Base-by-base conservation (phyloP, 2,888 invertebrate genomes). In the Lasius platythorax region DNA sequence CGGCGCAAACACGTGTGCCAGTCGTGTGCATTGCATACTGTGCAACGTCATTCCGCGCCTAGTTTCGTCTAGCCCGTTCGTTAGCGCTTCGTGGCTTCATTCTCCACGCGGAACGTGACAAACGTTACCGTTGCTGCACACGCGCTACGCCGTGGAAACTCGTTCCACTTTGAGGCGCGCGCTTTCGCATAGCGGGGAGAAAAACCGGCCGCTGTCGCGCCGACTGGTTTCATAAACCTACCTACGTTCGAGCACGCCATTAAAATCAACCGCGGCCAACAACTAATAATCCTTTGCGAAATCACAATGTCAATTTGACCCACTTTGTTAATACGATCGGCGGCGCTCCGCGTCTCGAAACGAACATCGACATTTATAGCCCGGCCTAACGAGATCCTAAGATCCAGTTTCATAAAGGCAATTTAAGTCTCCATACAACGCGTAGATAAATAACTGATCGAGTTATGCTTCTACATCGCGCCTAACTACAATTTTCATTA, bases 101-200 rank as follows among this genome's bases (percentile, higher is more conserved):
- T 90, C 87, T 81, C 82, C 72, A 84, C 78, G 86, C 73, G 85
- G 81, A 79, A 90, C 88, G 88, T 86, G 89, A 91, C 91, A 87
- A 89, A 91, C 85, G 87, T 87, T 88, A 91, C 89, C 88, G 89
- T 90, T 91, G 86, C 79, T 74, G 74, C 85, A 79, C 79, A 68
- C 73, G 70, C 72, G n/a, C 15, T 53, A 23, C 46, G 33, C 64
- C 88, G 88, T 86, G 87, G 83, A 85, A 90, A 91, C 86, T 79
- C 86, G 91, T 87, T 88, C 87, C 90, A 89, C 82, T 89, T 90
- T 76, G 56, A 75, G 64, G 43, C 30, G 53, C 67, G 66, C 58
- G 82, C 83, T 88, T 85, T 79, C 82, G 72, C 84, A 72, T 33
- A 40, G 64, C 61, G 30, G 53, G 74, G 30, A 8, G 84, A 84